Percentiles rank a stretch among this genome's conserved stretches.
Evolutionary conservation across 2,888 invertebrate genomes (phyloP).

Genomic region (Muscina levida): DNA sequence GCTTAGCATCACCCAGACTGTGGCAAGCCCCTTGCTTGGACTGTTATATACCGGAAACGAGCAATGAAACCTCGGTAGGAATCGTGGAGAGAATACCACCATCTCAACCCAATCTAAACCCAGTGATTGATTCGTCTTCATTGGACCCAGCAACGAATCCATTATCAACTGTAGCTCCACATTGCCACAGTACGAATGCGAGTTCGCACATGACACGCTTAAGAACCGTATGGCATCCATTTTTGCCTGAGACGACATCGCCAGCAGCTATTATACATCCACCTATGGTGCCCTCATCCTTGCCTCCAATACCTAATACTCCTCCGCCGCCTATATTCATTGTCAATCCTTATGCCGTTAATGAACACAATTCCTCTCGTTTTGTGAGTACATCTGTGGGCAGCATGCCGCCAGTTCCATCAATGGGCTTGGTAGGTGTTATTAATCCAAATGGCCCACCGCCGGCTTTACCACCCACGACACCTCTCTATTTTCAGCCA

Average conservation of each 20-base stretch:
- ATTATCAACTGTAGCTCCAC: conserved; percentile 40
- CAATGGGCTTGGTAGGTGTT: conserved; percentile 55
- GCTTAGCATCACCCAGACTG: conserved; percentile 7
- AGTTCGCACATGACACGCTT: conserved; percentile 49
- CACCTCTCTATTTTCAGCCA: conserved; percentile 56
- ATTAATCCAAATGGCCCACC: conserved; percentile 52
- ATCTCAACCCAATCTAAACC: conserved; percentile 30
- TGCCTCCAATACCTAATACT: conserved; percentile 52
- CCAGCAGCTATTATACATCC: conserved; percentile 33
- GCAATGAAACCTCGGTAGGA: conserved; percentile 23
- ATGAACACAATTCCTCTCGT: conserved; percentile 45
- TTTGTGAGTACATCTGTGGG: conserved; percentile 36
- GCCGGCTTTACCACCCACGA: conserved; percentile 41
- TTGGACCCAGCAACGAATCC: conserved; percentile 26
- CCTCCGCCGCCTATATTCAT: conserved; percentile 60
- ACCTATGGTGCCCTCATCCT: conserved; percentile 41
- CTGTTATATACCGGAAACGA: conserved; percentile 56
- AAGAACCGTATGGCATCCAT: conserved; percentile 56
- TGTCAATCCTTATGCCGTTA: conserved; percentile 53
- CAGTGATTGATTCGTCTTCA: conserved; percentile 33
- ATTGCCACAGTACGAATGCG: conserved; percentile 49
- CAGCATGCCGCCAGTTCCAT: conserved; percentile 50
- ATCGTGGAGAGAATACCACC: conserved; percentile 15
- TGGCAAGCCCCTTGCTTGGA: conserved; percentile 59
- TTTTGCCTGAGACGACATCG: conserved; percentile 45